A percentile compares a stretch with the other conserved stretches of the same genome.
These are phyloP conservation scores for Asbolus verrucosus DNA, from an alignment of 1,140 invertebrate species.

Conservation along the genomic window DNA sequence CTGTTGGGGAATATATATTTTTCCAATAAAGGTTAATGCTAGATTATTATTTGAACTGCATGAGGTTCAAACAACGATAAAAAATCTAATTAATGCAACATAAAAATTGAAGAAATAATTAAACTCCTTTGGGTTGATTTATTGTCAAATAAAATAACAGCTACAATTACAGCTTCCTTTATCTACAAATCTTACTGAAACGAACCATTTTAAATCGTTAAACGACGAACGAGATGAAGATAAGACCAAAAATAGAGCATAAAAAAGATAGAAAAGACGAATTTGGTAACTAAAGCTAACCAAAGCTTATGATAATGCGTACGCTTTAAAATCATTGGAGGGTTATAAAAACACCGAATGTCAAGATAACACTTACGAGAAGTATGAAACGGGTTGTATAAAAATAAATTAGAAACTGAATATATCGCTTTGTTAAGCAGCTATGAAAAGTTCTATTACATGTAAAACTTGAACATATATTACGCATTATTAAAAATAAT, in stretches of 20 bases:
- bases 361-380: constrained; percentile 7
- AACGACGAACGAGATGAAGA: constrained; percentile 18
- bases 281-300: constrained; percentile 26
- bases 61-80: too few relatives aligned
- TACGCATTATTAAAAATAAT: too few relatives aligned
- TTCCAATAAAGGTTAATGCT: background rate
- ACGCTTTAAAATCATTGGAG: background rate
- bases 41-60: too few relatives aligned
- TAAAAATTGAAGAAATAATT: too few relatives aligned
- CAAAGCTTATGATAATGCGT: constrained; percentile 35
- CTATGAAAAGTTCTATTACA: background rate
- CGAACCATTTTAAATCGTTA: constrained; percentile 11
- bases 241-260: constrained; percentile 29
- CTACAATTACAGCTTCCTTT: too few relatives aligned
- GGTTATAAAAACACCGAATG: background rate
- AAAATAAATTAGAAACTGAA: constrained; percentile 6
- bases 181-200: too few relatives aligned
- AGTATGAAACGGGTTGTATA: background rate
- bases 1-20: too few relatives aligned
- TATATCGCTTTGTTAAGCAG: background rate
- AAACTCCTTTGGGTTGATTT: too few relatives aligned
- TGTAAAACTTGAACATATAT: too few relatives aligned
- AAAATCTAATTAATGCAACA: too few relatives aligned
- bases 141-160: too few relatives aligned
- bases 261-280: constrained; percentile 36